A percentile compares a stretch with the other conserved stretches of the same genome.
Evolutionary conservation across 2,797 vertebrate species (phyloP).

Genomic region (Diplodus puntazzo): DNA sequence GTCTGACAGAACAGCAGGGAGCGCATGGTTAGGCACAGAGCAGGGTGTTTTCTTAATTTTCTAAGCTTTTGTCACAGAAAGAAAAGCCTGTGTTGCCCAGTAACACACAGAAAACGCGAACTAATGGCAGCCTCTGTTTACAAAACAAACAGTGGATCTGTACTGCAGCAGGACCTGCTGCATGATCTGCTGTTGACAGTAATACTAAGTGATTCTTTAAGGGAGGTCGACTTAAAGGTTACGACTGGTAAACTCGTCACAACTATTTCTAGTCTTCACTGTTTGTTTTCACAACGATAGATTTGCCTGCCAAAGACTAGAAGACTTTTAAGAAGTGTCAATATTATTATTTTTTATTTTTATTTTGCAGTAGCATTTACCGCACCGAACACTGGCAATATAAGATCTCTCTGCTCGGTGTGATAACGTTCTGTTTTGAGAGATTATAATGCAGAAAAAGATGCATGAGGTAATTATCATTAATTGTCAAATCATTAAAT

Average conservation of each 20-base stretch:
- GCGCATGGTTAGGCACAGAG: conserved; percentile 18
- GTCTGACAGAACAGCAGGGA: conserved; percentile 77
- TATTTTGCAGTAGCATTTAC: neutral
- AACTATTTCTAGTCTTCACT: neutral
- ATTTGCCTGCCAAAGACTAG: neutral
- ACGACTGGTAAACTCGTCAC: neutral
- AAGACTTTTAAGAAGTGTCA: neutral
- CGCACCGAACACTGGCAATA: neutral
- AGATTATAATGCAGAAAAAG: no score
- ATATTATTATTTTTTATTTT: neutral
- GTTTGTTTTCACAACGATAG: neutral
- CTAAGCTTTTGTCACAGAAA: conserved; percentile 14
- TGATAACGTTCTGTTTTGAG: no score
- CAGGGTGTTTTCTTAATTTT: conserved; percentile 1
- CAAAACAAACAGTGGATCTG: conserved; percentile 70
- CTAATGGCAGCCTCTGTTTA: conserved; percentile 56
- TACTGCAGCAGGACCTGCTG: conserved; percentile 33
- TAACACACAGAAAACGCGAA: conserved; percentile 13
- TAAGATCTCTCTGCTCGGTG: neutral
- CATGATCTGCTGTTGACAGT: conserved; percentile 66
- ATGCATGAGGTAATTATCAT: no score
- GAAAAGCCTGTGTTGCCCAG: neutral
- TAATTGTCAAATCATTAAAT: no score
- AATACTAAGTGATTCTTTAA: conserved; percentile 33
- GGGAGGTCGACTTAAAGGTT: conserved; percentile 4